phyloP scores from a whole-genome alignment of 2,888 invertebrate species.

The Ormyrus thymus region DNA sequence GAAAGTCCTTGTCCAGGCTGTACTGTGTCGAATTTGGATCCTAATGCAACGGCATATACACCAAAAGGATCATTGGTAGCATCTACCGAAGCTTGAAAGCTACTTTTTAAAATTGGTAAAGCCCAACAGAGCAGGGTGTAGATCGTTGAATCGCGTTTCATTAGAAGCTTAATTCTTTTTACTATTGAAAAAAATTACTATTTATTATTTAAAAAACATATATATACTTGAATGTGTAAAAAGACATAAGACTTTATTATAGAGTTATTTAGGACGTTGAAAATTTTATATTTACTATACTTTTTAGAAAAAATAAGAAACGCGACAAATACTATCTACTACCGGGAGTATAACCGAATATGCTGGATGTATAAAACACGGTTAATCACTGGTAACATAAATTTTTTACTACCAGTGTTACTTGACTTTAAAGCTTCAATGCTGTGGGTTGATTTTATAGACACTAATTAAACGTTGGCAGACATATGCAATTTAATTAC shows the following conservation, averaged over 20 bases:
- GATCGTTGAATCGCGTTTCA: conserved; percentile 63
- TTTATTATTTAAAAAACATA: conserved; percentile 12
- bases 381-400: conserved; percentile 42
- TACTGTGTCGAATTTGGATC: conserved; percentile 83
- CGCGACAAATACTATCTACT: conserved; percentile 50
- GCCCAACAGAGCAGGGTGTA: conserved; percentile 61
- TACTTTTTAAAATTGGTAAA: conserved; percentile 52
- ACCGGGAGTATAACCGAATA: conserved; percentile 39
- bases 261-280: conserved; percentile 24
- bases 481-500: conserved; percentile 27
- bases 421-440: conserved; percentile 60
- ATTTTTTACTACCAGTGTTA: conserved; percentile 56
- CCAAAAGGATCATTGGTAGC: conserved; percentile 83
- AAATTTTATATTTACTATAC: conserved; percentile 32
- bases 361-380: conserved; percentile 43
- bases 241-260: background rate
- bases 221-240: conserved; percentile 33
- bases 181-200: conserved; percentile 23
- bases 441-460: conserved; percentile 63
- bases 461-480: conserved; percentile 27
- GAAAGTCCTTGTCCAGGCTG: conserved; percentile 74
- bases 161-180: conserved; percentile 3
- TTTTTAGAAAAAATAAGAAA: conserved; percentile 35
- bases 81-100: conserved; percentile 78
- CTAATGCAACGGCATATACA: conserved; percentile 93